phyloP scores from a whole-genome alignment of 2,113 vertebrate genomes.

The Felis catus region F.catus_Fca126_mat1.0 CM031415.1:179032001-179032500 shows the following conservation, averaged over 20 bases:
- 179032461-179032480: neutral
- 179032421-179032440: neutral
- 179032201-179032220: neutral
- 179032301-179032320: neutral
- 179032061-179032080: no score
- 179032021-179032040: neutral
- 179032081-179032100: neutral
- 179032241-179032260: neutral
- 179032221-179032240: neutral
- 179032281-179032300: neutral
- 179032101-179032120: neutral
- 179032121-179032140: neutral
- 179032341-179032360: neutral
- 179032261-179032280: neutral
- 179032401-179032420: rapidly evolving
- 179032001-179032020: neutral
- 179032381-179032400: neutral
- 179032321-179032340: neutral
- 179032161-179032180: neutral
- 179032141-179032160: neutral
- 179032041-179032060: no score
- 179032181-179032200: neutral
- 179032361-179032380: neutral
- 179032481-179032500: neutral
- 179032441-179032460: neutral